These are phyloP conservation scores for Regulus satrapa DNA, from an alignment of 2,113 vertebrate genomes.

Conservation along the genomic window DNA sequence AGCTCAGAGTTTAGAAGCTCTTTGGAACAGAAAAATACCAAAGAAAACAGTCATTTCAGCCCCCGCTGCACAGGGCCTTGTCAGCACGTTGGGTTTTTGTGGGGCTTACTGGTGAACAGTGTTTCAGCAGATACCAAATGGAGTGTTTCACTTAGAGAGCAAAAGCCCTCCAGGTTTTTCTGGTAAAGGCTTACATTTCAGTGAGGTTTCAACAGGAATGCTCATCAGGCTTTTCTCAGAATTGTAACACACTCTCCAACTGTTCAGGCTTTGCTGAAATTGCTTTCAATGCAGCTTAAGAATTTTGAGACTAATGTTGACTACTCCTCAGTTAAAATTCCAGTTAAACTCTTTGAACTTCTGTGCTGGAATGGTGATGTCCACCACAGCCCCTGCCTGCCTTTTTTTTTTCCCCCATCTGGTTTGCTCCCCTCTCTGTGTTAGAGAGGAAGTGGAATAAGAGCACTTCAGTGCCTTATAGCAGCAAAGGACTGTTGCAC, in stretches of 20 bases:
- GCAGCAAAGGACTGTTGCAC: background rate
- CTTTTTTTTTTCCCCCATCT: rapidly evolving
- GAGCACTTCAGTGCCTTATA: background rate
- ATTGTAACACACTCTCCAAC: background rate
- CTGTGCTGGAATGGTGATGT: background rate
- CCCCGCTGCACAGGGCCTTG: background rate
- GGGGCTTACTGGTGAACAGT: background rate
- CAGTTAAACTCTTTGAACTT: background rate
- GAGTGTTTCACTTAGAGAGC: background rate
- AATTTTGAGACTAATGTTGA: background rate
- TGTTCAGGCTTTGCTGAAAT: background rate
- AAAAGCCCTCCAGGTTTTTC: background rate
- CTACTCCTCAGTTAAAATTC: background rate
- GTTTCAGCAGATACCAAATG: background rate
- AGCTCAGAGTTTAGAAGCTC: background rate
- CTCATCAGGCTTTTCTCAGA: background rate
- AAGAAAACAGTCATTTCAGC: background rate
- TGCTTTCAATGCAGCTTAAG: background rate
- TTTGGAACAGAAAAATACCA: background rate
- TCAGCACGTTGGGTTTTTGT: background rate
- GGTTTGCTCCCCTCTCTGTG: background rate
- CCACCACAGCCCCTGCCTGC: rapidly evolving
- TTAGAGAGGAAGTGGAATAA: background rate
- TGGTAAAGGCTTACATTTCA: background rate
- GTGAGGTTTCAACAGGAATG: background rate